Base-by-base conservation (phyloP, 2,797 vertebrate genomes). In the Muscicapa comitata region DNA sequence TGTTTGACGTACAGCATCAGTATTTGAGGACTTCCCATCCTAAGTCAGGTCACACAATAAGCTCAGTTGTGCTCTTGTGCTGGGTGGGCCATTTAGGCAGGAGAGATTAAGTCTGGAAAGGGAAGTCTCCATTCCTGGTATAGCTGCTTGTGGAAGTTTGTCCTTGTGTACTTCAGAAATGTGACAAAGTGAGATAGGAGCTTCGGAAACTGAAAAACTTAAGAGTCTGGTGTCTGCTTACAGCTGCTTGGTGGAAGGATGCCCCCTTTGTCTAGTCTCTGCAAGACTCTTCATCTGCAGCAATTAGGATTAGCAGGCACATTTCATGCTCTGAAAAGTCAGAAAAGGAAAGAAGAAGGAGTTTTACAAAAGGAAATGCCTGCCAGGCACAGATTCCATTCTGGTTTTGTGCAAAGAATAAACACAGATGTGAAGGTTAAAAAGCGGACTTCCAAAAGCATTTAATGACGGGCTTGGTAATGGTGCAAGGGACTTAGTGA, bases 251-350 rank as follows among this genome's bases (percentile, higher is more conserved):
- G 79, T 86, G 81, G 90, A 95, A 93, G 53, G 68, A 76, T 59
- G 47, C 51, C 75, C 85, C 48, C 73, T 97, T 98, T 97, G 96
- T 97, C 74, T 88, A 14, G 89, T 58, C 84, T 92, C 70, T 43
- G 31, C 67, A 81, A 94, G 94, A 43, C 89, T 96, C 91, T 83
- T 92, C 96, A 94, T 97, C 93, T 9, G 38, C 90, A 20, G 93
- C 96, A 97, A 93, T 96, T 93, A 97, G 90, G 94, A 97, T 97
- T 97, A 97, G 96, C 95, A 94, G 86, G 90, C 96, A 79, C 92
- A 97, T 98, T 98, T 98, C 97, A 98, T 98, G 98, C 98, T 98
- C 98, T 98, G 97, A 98, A 98, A 98, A 98, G 91, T 97, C 97
- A 98, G 96, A 98, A 98, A 98, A 95, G 96, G 86, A 90, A 74